Percentiles rank a stretch among this genome's conserved stretches.
Conservation (phyloP, 1,140 invertebrate genomes). For the Euwallacea fornicatus region DNA sequence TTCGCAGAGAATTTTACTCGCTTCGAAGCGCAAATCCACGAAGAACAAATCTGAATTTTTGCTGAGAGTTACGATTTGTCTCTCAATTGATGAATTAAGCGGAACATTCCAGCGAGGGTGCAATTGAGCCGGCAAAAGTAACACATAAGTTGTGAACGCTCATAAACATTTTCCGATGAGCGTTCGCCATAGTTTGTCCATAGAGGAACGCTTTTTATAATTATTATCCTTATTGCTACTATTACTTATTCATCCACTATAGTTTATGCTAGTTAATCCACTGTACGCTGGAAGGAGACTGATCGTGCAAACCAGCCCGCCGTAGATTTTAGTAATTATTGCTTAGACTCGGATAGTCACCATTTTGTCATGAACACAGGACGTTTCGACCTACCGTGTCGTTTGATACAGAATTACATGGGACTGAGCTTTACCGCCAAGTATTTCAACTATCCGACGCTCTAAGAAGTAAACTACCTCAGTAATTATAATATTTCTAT, state of each 20-base stretch:
- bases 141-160: not conserved
- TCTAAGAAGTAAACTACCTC: slow-evolving; percentile 56
- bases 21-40: not conserved
- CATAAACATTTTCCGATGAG: too few relatives aligned
- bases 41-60: slow-evolving; percentile 1
- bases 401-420: not conserved
- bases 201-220: too few relatives aligned
- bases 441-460: slow-evolving; percentile 48
- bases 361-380: slow-evolving; percentile 3
- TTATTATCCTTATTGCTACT: not conserved
- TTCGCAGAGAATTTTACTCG: slow-evolving; percentile 17
- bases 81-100: slow-evolving; percentile 8
- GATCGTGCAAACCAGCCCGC: slow-evolving; percentile 52
- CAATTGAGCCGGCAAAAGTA: not conserved
- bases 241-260: slow-evolving; percentile 38
- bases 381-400: not conserved
- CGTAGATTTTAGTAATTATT: slow-evolving; percentile 47
- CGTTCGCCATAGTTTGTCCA: too few relatives aligned
- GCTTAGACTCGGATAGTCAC: slow-evolving; percentile 49
- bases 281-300: slow-evolving; percentile 51
- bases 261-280: slow-evolving; percentile 49
- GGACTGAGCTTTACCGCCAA: slow-evolving; percentile 30
- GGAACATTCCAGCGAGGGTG: not conserved
- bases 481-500: slow-evolving; percentile 55
- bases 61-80: not conserved